Base-by-base conservation (phyloP, 2,113 vertebrate species). In the Onychostruthus taczanowskii region DNA sequence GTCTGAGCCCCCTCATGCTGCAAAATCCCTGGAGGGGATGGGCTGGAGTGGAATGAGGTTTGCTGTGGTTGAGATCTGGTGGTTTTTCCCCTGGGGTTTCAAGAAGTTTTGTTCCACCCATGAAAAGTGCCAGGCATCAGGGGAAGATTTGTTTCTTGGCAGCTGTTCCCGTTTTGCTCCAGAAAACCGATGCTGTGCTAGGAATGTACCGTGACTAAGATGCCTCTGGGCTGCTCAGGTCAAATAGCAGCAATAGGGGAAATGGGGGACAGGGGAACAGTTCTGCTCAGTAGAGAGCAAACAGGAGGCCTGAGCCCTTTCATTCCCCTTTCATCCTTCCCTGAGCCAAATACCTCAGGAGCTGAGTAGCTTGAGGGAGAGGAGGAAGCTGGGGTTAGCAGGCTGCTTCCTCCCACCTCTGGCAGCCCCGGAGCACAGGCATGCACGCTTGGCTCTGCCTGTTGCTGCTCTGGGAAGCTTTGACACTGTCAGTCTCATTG, bases 71-170 rank as follows among this genome's bases (percentile, higher is more conserved):
- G 89, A 87, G 53, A 66, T 75, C 66, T 91, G 69, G 24, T 91
- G 58, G 13, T 63, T 95, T 94, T 76, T 20, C 91, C 73, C 73
- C 21, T 30, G 89, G 64, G 94, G 37, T 79, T 95, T 91, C 77
- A 64, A 87, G 84, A 87, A 93, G 69, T 84, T 94, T 96, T 6
- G 31, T 94, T 96, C 92, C 67, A 83, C 44, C 35, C 88, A 10
- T 75, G 88, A 94, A 78, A 94, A 93, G 86, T 94, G 80, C 93
- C 95, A 95, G 90, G 90, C 84, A 0, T 85, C 77, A 59, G 53
- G 81, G 74, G 49, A 94, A 78, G 93, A 79, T 95, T 93, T 95
- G 58, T 84, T 90, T 87, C 86, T 91, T 94, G 95, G 93, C 95
- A 93, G 95, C 90, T 95, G 85, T 90, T 96, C 80, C 88, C 49